Conservation (phyloP, 2,888 invertebrate genomes). For the Timema cristinae region DNA sequence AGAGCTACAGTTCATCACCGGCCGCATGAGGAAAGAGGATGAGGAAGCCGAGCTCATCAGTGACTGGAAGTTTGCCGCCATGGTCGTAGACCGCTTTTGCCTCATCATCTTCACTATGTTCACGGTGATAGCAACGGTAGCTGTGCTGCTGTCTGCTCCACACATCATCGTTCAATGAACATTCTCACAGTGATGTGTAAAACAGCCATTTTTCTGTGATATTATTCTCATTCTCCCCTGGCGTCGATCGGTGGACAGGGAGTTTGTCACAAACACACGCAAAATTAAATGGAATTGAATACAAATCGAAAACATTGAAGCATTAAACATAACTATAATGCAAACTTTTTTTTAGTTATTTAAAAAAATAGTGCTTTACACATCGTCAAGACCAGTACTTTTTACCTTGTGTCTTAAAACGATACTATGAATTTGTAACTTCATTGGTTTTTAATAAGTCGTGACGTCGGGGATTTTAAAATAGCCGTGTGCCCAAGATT, state of each 20-base stretch:
- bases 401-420: conserved; percentile 13
- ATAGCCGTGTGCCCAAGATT: no score
- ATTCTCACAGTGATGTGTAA: neutral
- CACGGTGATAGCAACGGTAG: conserved; percentile 88
- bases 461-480: no score
- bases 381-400: neutral
- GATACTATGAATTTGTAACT: neutral
- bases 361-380: neutral
- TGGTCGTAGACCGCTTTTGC: conserved; percentile 97
- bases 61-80: conserved; percentile 98
- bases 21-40: conserved; percentile 90
- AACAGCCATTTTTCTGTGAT: conserved; percentile 10
- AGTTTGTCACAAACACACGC: conserved; percentile 1
- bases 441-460: neutral
- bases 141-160: conserved; percentile 86
- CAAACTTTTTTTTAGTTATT: neutral
- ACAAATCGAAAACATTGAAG: neutral
- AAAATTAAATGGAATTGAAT: conserved; percentile 7
- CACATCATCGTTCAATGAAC: conserved; percentile 90
- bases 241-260: neutral
- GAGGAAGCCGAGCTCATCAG: conserved; percentile 89
- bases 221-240: neutral
- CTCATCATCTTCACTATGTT: conserved; percentile 93
- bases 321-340: no score
- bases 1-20: conserved; percentile 92